Percentiles rank a stretch among this genome's conserved stretches.
Evolutionary conservation across 2,113 vertebrate genomes (phyloP).

Genomic region (Eleginops maclovinus): DNA sequence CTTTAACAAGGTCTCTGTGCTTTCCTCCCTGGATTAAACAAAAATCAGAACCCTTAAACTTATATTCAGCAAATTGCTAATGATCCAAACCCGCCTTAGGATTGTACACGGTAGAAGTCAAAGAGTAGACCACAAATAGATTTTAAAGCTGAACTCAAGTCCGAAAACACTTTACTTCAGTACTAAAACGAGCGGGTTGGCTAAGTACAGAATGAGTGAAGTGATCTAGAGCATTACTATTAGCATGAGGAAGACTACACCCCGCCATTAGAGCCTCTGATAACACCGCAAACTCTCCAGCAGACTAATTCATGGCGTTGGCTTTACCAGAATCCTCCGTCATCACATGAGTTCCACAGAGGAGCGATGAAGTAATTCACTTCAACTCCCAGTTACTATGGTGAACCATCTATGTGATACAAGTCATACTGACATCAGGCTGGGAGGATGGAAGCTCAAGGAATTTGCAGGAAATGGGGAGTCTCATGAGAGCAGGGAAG

Average conservation of each 20-base stretch:
- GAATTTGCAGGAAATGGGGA: slow-evolving; percentile 67
- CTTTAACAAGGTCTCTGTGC: neutral
- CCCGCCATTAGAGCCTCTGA: neutral
- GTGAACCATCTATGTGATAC: slow-evolving; percentile 60
- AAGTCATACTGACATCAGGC: slow-evolving; percentile 27
- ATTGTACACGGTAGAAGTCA: neutral
- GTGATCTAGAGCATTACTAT: neutral
- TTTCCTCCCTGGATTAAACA: neutral
- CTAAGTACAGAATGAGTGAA: neutral
- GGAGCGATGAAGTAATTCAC: slow-evolving; percentile 47
- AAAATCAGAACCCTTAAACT: neutral
- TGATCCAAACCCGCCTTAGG: neutral
- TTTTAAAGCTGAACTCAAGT: neutral
- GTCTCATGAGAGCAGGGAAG: slow-evolving; percentile 21
- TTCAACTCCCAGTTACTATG: slow-evolving; percentile 54
- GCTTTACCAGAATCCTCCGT: neutral
- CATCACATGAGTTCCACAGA: slow-evolving; percentile 1
- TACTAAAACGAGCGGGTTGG: neutral
- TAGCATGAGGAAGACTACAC: neutral
- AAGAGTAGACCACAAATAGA: neutral
- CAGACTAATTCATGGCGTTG: neutral
- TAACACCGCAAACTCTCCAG: neutral
- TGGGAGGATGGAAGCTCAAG: slow-evolving; percentile 41
- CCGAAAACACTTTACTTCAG: neutral
- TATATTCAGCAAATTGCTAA: neutral